These are phyloP conservation scores for Zophobas atratus DNA, from an alignment of 1,140 invertebrate species.

Conservation along the genomic window DNA sequence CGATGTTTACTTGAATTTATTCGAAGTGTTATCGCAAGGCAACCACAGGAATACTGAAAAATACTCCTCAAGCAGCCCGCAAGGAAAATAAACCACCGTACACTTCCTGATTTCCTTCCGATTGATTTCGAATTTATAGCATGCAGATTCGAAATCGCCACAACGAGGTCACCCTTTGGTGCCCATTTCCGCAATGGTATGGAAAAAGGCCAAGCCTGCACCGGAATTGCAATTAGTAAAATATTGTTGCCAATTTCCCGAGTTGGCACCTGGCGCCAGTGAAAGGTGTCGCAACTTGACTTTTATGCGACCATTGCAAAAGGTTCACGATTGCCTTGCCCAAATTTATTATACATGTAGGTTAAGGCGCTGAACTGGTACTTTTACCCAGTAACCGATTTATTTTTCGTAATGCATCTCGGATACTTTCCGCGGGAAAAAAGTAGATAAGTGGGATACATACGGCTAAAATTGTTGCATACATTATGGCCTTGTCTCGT, in stretches of 20 bases:
- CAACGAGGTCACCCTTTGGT: neutral
- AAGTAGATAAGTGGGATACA: slow-evolving; percentile 34
- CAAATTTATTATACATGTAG: slow-evolving; percentile 44
- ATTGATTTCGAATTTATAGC: slow-evolving; percentile 34
- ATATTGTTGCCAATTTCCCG: slow-evolving; percentile 13
- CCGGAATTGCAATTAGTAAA: slow-evolving; percentile 5
- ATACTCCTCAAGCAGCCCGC: slow-evolving; percentile 18
- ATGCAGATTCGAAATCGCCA: slow-evolving; percentile 24
- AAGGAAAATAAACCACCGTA: slow-evolving; percentile 28
- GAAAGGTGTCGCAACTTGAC: slow-evolving; percentile 47
- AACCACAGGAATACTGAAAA: slow-evolving; percentile 32
- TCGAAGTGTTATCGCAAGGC: slow-evolving; percentile 8
- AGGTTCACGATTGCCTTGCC: slow-evolving; percentile 48
- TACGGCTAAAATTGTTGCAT: slow-evolving; percentile 13
- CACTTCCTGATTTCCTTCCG: slow-evolving; percentile 41
- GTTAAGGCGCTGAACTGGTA: slow-evolving; percentile 44
- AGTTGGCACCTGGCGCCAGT: slow-evolving; percentile 29
- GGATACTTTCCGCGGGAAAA: slow-evolving; percentile 11
- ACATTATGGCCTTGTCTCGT: slow-evolving; percentile 30
- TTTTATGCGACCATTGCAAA: slow-evolving; percentile 49
- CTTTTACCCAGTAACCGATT: slow-evolving; percentile 43
- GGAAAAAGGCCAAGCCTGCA: slow-evolving; percentile 6
- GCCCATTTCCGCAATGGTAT: neutral
- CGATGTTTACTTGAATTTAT: neutral
- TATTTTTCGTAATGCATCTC: slow-evolving; percentile 28